Base-by-base conservation (phyloP, 2,113 vertebrate species). In the Phrynocephalus versicolor region DNA sequence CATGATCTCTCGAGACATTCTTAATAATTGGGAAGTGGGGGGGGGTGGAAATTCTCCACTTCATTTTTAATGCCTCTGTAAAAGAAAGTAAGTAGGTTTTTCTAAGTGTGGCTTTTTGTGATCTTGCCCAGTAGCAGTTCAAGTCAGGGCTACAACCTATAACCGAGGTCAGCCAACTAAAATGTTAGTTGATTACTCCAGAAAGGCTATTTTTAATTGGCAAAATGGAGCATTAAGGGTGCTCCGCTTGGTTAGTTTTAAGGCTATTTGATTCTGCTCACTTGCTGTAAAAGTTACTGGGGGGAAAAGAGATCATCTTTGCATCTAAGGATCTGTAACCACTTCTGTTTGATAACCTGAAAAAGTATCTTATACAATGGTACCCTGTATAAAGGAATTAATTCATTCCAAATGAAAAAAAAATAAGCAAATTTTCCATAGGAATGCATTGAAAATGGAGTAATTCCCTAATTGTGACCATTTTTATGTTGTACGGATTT, bases 11-110 rank as follows among this genome's bases (percentile, higher is more conserved):
- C 86, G 94, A 86, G 95, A 88, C 93, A 87, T 94, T 95, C 94
- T 90, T 92, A 95, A 93, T 92, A 87, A 89, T 92, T 95, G 92
- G 83, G 96, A n/a, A n/a, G n/a, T n/a, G n/a, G n/a, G n/a, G n/a
- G n/a, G n/a, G n/a, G n/a, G n/a, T n/a, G n/a, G 93, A 94, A 96
- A 94, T 95, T 96, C 90, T 94, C 78, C 82, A 86, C 78, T 94
- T 95, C 93, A 57, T 94, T 96, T 96, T 91, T 93, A 93, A 93
- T 87, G 85, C 85, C 90, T 94, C 86, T 87, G 83, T 51, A 85
- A 89, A 92, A 85, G 93, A 93, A 92, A 86, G 30, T 80, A 90
- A 89, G 72, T 85, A 93, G 91, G 91, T 78, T 27, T n/a, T 23
- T 92, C 91, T 85, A 81, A 93, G 93, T 93, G 13, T 79, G 93